Evolutionary conservation across 2,797 vertebrate species (phyloP).

Genomic region (Mormyrops attenuatus): DNA sequence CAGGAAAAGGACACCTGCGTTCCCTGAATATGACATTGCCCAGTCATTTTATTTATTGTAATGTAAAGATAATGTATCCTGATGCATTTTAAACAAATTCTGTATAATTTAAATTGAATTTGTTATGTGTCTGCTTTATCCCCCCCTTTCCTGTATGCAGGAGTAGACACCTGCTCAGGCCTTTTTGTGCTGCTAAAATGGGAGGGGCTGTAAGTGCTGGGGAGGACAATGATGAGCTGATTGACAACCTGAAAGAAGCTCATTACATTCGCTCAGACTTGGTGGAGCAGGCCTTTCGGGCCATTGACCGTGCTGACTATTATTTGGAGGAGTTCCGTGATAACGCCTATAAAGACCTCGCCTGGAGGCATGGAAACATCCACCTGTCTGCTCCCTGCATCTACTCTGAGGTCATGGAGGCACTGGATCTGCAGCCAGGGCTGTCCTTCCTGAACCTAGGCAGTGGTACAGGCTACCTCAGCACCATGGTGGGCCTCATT

Average conservation of each 20-base stretch:
- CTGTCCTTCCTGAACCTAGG: conserved; percentile 93
- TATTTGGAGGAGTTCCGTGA: conserved; percentile 92
- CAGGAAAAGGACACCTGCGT: not conserved
- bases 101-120: not conserved
- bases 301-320: conserved; percentile 88
- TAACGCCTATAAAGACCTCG: conserved; percentile 92
- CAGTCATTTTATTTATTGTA: not conserved
- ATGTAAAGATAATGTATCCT: not conserved
- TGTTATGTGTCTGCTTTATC: not conserved
- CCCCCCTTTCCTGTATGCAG: not conserved
- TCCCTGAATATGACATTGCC: not conserved
- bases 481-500: conserved; percentile 96
- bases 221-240: conserved; percentile 92
- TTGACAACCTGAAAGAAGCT: conserved; percentile 93
- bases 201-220: conserved; percentile 94
- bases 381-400: conserved; percentile 94
- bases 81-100: not conserved
- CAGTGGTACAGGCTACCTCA: conserved; percentile 94
- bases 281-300: conserved; percentile 88
- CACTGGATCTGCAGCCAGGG: conserved; percentile 86
- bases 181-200: conserved; percentile 62
- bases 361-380: conserved; percentile 94
- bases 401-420: conserved; percentile 98
- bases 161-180: conserved; percentile 19
- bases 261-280: conserved; percentile 89